Evolutionary conservation across 2,888 invertebrate genomes (phyloP), one percentile per base, ranked within the genome.

Genomic region (Napeogenes sylphis): DNA sequence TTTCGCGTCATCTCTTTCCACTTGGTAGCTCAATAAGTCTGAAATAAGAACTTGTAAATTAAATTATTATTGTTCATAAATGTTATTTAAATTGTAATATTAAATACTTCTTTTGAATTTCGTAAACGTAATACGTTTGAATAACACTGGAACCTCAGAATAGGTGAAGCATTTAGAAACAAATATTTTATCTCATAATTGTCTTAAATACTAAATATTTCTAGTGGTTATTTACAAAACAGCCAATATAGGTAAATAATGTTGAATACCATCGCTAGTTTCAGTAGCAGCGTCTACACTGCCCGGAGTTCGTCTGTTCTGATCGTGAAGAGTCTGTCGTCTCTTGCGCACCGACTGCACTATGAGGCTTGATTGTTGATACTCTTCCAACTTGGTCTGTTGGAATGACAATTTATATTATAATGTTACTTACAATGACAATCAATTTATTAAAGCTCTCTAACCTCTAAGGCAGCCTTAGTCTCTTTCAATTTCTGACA

Each of bases 291-390:
- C 83, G 64, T 87, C 83, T 12, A 74, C 45, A 4, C 63, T 60
- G 8, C 63, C 45, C 5, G 65, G 32, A 0, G 70, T 62, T 2
- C 45, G 53, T 12, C 72, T 73, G 71, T 82, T 80, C 68, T 76
- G 78, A 71, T 91, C 90, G 76, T 89, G 85, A 12, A 77, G 42
- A 12, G 75, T 81, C 54, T 83, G 90, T 0, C 91, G 80, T 68
- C 81, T 84, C 75, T 79, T 83, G 13, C 88, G 84, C 4, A 73
- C 71, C 0, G 81, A 71, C 4, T 73, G 75, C 6, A 75, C 56
- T 45, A 74, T 61, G 21, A 21, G 21, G 46, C 64, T 70, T 4
- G 55, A 67, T 5, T 76, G 75, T 58, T 78, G 73, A 14, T 80
- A 70, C 58, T 83, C 82, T 56, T 75, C 71, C 32, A 88, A 64